Percentiles rank a stretch among this genome's conserved stretches.
phyloP scores from a whole-genome alignment of 2,888 invertebrate genomes.

The Melanchra persicariae region DNA sequence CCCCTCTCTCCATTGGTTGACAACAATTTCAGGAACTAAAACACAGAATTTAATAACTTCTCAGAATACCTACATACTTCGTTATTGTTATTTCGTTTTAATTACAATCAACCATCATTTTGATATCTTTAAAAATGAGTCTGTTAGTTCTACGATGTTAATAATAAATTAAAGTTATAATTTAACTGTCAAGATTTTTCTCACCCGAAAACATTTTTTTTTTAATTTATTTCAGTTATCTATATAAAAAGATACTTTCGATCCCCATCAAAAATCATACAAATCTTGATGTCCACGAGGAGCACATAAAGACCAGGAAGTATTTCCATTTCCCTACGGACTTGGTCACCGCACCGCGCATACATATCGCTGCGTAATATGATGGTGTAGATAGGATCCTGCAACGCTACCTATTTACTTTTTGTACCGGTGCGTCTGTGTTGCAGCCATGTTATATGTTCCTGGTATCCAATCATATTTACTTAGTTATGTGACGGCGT shows the following conservation, averaged over 20 bases:
- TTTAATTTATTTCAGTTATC: no score
- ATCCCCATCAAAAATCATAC: not conserved
- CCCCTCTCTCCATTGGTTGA: not conserved
- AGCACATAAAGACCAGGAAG: constrained; percentile 38
- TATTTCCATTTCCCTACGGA: constrained; percentile 3
- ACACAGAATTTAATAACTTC: not conserved
- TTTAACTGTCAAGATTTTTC: not conserved
- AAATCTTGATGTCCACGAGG: constrained; percentile 14
- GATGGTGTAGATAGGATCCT: constrained; percentile 48
- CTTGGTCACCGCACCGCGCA: constrained; percentile 56
- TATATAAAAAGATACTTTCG: no score
- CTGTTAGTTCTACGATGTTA: not conserved
- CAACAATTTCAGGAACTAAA: not conserved
- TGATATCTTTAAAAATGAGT: not conserved
- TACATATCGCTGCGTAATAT: constrained; percentile 47
- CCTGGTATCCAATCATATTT: constrained; percentile 50
- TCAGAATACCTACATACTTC: not conserved
- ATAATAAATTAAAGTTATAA: not conserved
- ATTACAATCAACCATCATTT: not conserved
- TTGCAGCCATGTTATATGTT: constrained; percentile 35
- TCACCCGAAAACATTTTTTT: no score
- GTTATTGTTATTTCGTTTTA: not conserved
- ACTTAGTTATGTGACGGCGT: constrained; percentile 32
- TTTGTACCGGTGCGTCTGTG: constrained; percentile 49
- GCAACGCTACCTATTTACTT: constrained; percentile 60